Conservation (phyloP, 2,797 vertebrate species). For the Mus spretus region DNA sequence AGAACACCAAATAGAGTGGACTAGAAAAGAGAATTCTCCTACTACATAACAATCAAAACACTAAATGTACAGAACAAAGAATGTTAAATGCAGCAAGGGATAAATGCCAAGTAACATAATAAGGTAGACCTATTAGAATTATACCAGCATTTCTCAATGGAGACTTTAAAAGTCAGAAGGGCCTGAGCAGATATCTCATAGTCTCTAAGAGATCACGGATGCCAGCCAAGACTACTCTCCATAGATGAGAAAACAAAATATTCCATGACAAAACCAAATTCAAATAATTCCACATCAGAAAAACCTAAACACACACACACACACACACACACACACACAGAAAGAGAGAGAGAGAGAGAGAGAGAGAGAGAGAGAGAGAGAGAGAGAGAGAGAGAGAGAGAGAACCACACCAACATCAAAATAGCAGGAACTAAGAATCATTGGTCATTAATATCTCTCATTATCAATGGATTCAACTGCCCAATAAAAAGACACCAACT, state of each 20-base stretch:
- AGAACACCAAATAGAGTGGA: neutral
- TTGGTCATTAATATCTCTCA: neutral
- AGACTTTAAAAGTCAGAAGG: neutral
- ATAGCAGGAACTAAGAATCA: neutral
- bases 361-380: too few relatives aligned
- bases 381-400: too few relatives aligned
- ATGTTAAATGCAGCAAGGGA: neutral
- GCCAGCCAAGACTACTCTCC: neutral
- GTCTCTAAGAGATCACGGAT: neutral
- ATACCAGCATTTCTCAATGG: neutral
- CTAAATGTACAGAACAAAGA: neutral
- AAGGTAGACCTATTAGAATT: neutral
- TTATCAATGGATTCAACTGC: neutral
- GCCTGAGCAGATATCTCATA: neutral
- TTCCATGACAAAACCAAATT: neutral
- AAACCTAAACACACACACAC: neutral
- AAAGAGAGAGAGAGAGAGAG: too few relatives aligned
- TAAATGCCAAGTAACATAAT: neutral
- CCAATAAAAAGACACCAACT: neutral
- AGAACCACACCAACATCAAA: neutral
- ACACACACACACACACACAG: too few relatives aligned
- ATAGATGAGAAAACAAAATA: neutral
- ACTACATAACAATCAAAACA: neutral
- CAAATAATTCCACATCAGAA: neutral
- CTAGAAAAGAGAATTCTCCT: neutral